phyloP scores from a whole-genome alignment of 2,888 invertebrate genomes.

The Saturnia japonica region DNA sequence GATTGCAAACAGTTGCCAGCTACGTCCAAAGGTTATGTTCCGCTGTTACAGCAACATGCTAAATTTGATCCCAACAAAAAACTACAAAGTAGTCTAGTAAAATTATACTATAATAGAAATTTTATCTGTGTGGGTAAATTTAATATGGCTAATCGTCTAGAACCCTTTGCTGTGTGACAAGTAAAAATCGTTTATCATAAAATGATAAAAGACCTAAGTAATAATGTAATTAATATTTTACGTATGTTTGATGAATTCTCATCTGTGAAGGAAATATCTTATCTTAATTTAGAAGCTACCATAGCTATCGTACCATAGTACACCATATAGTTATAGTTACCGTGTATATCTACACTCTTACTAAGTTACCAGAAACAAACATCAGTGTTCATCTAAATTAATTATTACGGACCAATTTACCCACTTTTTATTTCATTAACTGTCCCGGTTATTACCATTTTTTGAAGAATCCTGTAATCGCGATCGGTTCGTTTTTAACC shows the following conservation, averaged over 20 bases:
- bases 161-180: not conserved
- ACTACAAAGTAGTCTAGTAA: conserved; percentile 69
- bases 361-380: not conserved
- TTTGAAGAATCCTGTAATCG: too few relatives aligned
- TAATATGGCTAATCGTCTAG: not conserved
- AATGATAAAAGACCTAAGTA: not conserved
- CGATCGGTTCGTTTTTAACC: too few relatives aligned
- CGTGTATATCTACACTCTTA: not conserved
- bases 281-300: not conserved
- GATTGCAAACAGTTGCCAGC: conserved; percentile 68
- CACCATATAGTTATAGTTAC: too few relatives aligned
- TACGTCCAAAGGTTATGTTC: conserved; percentile 76
- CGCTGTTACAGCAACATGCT: conserved; percentile 73
- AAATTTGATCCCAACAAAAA: conserved; percentile 75
- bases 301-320: too few relatives aligned
- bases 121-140: conserved; percentile 37
- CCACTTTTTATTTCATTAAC: too few relatives aligned
- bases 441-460: too few relatives aligned
- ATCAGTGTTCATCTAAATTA: not conserved
- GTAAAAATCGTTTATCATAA: not conserved
- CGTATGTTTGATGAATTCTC: not conserved
- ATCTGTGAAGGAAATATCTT: not conserved
- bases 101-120: conserved; percentile 50
- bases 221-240: not conserved
- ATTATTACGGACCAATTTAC: not conserved